Conservation (phyloP, 2,888 invertebrate species). For the Drosophila nr. medialis region DNA sequence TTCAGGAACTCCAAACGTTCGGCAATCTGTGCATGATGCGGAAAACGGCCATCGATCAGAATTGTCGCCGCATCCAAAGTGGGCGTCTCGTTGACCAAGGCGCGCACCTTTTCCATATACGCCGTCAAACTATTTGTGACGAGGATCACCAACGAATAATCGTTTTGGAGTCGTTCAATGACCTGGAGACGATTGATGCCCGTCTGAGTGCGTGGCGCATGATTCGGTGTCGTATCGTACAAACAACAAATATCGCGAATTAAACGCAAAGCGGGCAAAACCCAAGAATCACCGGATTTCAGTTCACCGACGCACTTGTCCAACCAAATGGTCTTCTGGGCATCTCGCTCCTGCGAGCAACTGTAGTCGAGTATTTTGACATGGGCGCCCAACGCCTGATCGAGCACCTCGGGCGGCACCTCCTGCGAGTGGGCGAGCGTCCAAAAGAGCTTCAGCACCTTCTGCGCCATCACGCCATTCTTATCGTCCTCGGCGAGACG, state of each 20-base stretch:
- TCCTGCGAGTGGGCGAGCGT: constrained; percentile 98
- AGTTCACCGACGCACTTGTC: constrained; percentile 98
- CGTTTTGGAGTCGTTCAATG: constrained; percentile 95
- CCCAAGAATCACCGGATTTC: constrained; percentile 95
- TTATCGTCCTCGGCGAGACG: constrained; percentile 99
- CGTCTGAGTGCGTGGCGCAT: constrained; percentile 84
- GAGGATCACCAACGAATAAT: constrained; percentile 96
- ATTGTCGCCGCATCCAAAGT: constrained; percentile 89
- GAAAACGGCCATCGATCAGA: constrained; percentile 94
- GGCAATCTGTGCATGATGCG: constrained; percentile 96
- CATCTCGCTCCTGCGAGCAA: constrained; percentile 98
- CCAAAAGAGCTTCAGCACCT: constrained; percentile 98
- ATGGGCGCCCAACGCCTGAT: constrained; percentile 97
- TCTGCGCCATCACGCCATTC: constrained; percentile 99
- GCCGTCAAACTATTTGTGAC: constrained; percentile 95
- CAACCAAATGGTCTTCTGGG: constrained; percentile 97
- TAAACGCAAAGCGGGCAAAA: constrained; percentile 96
- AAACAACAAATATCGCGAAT: constrained; percentile 97
- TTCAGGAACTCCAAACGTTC: constrained; percentile 96
- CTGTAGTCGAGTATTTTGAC: constrained; percentile 99
- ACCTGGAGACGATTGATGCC: constrained; percentile 88
- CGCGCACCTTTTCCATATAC: constrained; percentile 95
- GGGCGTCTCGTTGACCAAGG: constrained; percentile 85
- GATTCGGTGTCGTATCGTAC: constrained; percentile 90
- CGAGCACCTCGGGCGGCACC: constrained; percentile 98